Evolutionary conservation across 2,888 invertebrate species (phyloP), one percentile per base, ranked within the genome.

Genomic region (Elmis aenea): DNA sequence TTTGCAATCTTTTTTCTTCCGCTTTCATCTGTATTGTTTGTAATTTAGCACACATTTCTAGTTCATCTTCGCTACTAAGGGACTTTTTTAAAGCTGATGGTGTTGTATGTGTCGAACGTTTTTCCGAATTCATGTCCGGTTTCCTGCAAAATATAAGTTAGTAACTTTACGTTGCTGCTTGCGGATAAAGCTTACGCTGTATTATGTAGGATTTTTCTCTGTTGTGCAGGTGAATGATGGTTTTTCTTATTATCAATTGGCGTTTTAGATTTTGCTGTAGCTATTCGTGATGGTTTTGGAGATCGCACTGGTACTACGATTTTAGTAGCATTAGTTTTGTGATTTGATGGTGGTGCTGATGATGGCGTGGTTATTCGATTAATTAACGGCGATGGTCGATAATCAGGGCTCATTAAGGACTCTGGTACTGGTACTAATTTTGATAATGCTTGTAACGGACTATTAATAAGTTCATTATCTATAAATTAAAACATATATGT

Each of bases 361-460:
- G 46, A 43, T 12, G 49, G 43, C 3, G 48, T 41, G 14, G 26
- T 49, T 21, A 54, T 31, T 34, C 53, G 46, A 29, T 52, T 55
- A 14, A 57, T 48, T 26, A 62, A 35, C 6, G 60, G 52, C 1
- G 57, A 37, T 12, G 70, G 69, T 20, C 68, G 76, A 62, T 83
- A 83, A 62, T 87, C 87, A 0, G 86, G 88, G 58, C 88, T 88
- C 84, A 88, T 87, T 1, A 90, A 69, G 0, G 87, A 85, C 62
- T 90, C 90, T 0, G 89, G 89, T 14, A 89, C 89, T 1, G 89
- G 90, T 1, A 90, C 85, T 74, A 89, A 81, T 68, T 88, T 89
- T 0, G 87, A 86, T 5, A 88, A 83, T 5, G 88, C 85, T 57
- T 85, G 84, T 39, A 90, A 64, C 0, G 86, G 82, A 50, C 73